Evolutionary conservation across 2,888 invertebrate genomes (phyloP), one percentile per base, ranked within the genome.

Genomic region (Panopea generosa): DNA sequence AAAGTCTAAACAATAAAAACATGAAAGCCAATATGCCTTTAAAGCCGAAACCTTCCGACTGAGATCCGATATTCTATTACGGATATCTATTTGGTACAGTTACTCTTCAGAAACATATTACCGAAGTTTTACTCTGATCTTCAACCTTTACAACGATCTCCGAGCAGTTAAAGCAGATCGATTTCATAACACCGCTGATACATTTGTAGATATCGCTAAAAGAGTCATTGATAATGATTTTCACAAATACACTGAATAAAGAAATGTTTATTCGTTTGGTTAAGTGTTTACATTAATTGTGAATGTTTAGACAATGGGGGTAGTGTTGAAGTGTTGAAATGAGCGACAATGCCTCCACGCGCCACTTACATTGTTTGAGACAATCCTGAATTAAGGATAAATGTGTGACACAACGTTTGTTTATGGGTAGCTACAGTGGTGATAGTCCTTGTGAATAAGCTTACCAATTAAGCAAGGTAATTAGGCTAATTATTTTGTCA

Each of bases 251-350:
- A 18, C 18, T 47, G 7, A n/a, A 63, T 57, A 67, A 57, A 47
- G 56, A 55, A 57, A 27, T 56, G 62, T 55, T 73, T 73, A 73
- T 57, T 38, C 63, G 73, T 40, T 45, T 60, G 52, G 43, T 18
- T 61, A 24, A 45, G 11, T 29, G 16, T 47, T 43, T 43, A 29
- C 52, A 55, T 61, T 53, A 52, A 56, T 55, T 63, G 62, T 33
- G 45, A 33, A 26, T 20, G 7, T 49, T 24, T 57, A 63, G 61
- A 70, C 70, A 70, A 70, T 50, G 43, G 4, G 16, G 4, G 16
- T n/a, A 50, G 57, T 63, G 63, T 63, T 60, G 26, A 73, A 62
- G 67, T 73, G 73, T 73, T 73, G 67, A 73, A 73, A 67, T 56
- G 38, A 22, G 20, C 33, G 24, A 66, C 66, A 66, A 72, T 66